Evolutionary conservation across 2,888 invertebrate species (phyloP).

Genomic region (Reticulitermes lucifugus): DNA sequence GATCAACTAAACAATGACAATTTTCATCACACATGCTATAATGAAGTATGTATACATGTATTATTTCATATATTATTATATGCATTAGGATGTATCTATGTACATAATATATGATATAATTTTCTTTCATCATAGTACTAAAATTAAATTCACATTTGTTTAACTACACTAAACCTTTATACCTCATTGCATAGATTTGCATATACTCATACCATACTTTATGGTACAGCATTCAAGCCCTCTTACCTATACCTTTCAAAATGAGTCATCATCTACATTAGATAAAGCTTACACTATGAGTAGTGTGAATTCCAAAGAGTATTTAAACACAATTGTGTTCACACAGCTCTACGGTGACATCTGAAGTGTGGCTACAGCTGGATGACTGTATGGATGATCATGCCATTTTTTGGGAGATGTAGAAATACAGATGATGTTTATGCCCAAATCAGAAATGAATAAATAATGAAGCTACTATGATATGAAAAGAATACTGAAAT

Average conservation of each 20-base stretch:
- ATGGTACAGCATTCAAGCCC: not conserved
- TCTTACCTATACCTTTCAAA: not conserved
- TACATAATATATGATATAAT: conserved; percentile 26
- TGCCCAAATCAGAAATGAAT: not conserved
- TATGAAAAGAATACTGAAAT: not conserved
- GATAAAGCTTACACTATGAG: not conserved
- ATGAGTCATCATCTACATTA: not conserved
- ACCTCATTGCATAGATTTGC: not conserved
- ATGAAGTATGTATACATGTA: not conserved
- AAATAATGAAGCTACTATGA: not conserved
- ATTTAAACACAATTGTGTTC: not conserved
- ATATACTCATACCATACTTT: not conserved
- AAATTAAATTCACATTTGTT: conserved; percentile 9
- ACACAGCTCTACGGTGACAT: not conserved
- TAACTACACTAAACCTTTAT: conserved; percentile 18
- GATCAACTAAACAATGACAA: conserved; percentile 19
- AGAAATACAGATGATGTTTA: too few species aligned
- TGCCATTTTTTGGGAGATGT: too few species aligned
- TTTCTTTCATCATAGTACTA: conserved; percentile 5
- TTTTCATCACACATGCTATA: not conserved
- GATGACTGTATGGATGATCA: not conserved
- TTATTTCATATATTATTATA: not conserved
- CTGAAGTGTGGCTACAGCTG: not conserved
- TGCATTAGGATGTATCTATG: not conserved
- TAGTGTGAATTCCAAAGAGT: not conserved